Base-by-base conservation (phyloP, 1,140 invertebrate species). In the Drosophila repleta region DNA sequence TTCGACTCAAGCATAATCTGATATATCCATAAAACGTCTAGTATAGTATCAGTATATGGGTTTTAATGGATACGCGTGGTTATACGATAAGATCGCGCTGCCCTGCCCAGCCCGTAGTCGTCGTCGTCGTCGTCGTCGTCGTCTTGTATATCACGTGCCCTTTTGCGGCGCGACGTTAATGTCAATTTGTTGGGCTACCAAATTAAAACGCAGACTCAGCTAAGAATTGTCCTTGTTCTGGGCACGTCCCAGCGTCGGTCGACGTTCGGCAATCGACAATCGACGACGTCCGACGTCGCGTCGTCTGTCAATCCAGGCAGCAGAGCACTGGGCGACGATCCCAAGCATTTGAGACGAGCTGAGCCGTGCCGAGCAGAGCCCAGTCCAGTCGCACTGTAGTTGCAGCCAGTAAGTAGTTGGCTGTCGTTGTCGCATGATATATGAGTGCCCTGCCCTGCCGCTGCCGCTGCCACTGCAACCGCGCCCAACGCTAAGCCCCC, bases 101-200 rank as follows among this genome's bases (percentile, higher is more conserved):
- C 11, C 24, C 32, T 15, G 21, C 15, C 15, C n/a, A n/a, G n/a
- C n/a, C n/a, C n/a, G n/a, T n/a, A n/a, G n/a, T n/a, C 7, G 29
- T 26, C 24, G 24, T 26, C 24, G 24, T 2, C 24, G 4, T 26
- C 24, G 24, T 26, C n/a, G n/a, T 4, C 29, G 29, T 29, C 29
- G 5, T 48, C 20, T 32, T 15, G 67, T 57, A 61, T 51, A 79
- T 83, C 32, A 35, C 32, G 32, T 35, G 82, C 79, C 70, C 77
- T 64, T 62, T 74, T 61, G 55, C 45, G 74, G 37, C 64, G 76
- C 76, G 79, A 79, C 78, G 65, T 72, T 81, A 85, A 85, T 87
- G 81, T 71, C 81, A 80, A 85, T 87, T 85, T 85, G 81, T 85
- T 69, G 79, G 78, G 74, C 82, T 85, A 85, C 78, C 82, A 85